These are phyloP conservation scores for Magallana angulata DNA, from an alignment of 1,140 invertebrate species.

Conservation along the genomic window DNA sequence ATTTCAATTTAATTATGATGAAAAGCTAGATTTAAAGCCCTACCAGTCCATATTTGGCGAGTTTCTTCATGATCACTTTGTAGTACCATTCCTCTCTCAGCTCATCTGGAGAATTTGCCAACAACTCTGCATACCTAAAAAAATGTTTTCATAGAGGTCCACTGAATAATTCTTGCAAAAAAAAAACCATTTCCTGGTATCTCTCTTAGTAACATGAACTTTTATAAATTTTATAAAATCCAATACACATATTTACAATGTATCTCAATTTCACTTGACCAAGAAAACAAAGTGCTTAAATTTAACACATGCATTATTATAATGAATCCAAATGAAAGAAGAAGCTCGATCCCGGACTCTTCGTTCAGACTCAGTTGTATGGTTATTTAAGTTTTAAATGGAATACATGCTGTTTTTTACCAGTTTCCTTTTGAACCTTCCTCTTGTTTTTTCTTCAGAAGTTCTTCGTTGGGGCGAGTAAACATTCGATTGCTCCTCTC, in stretches of 20 bases:
- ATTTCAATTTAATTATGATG: neutral
- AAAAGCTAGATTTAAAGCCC: constrained; percentile 42
- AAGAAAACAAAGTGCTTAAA: too few species aligned
- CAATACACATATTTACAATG: too few species aligned
- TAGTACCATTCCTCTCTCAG: constrained; percentile 73
- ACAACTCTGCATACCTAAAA: constrained; percentile 72
- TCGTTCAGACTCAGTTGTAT: too few species aligned
- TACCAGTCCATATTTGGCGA: constrained; percentile 75
- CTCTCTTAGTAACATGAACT: too few species aligned
- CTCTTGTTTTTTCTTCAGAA: constrained; percentile 65
- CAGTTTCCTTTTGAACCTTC: constrained; percentile 68
- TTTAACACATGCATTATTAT: too few species aligned
- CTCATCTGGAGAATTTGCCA: constrained; percentile 67
- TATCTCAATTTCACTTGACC: too few species aligned
- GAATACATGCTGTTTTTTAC: constrained; percentile 44
- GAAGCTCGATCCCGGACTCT: too few species aligned
- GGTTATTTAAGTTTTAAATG: too few species aligned
- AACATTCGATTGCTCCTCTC: constrained; percentile 60
- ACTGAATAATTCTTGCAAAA: too few species aligned
- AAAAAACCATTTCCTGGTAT: too few species aligned
- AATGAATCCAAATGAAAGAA: too few species aligned
- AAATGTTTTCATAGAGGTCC: neutral
- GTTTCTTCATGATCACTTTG: constrained; percentile 72
- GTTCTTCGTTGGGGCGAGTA: constrained; percentile 61
- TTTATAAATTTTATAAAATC: too few species aligned